A percentile compares a stretch with the other conserved stretches of the same genome.
Evolutionary conservation across 2,113 vertebrate genomes (phyloP).

Genomic region (Oxyura jamaicensis): DNA sequence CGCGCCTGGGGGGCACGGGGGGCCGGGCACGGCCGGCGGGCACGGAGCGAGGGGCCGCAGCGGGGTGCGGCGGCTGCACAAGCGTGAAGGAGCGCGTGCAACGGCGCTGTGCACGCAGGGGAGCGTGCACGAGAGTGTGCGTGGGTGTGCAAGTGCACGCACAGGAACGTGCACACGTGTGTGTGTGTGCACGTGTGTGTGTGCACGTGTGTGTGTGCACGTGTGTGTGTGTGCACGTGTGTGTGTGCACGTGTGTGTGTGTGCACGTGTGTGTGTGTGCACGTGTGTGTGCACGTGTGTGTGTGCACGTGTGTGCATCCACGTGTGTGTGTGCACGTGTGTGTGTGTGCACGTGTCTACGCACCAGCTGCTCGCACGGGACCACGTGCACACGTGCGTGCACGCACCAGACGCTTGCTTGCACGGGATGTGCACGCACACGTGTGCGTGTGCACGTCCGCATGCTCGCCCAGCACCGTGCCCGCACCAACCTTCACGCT

Average conservation of each 20-base stretch:
- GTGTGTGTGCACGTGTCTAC: too few relatives aligned
- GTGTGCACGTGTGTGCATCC: rapidly evolving
- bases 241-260: background rate
- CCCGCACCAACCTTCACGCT: too few relatives aligned
- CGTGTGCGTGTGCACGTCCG: too few relatives aligned
- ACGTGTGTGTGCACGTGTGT: too few relatives aligned
- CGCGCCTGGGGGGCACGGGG: background rate
- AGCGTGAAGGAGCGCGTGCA: background rate
- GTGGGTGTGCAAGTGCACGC: too few relatives aligned
- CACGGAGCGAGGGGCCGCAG: background rate
- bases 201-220: too few relatives aligned
- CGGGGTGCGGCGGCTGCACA: background rate
- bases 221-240: rapidly evolving
- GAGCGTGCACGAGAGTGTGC: background rate
- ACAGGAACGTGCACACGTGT: too few relatives aligned
- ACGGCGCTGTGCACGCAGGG: rapidly evolving
- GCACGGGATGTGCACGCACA: too few relatives aligned
- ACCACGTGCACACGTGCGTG: background rate
- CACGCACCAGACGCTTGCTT: too few relatives aligned
- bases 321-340: too few relatives aligned
- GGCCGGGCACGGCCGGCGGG: background rate
- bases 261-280: too few relatives aligned
- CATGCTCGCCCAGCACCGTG: background rate
- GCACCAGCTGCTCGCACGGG: too few relatives aligned
- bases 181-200: rapidly evolving